Evolutionary conservation across 2,888 invertebrate species (phyloP).

Genomic region (Diarsia dahlii): DNA sequence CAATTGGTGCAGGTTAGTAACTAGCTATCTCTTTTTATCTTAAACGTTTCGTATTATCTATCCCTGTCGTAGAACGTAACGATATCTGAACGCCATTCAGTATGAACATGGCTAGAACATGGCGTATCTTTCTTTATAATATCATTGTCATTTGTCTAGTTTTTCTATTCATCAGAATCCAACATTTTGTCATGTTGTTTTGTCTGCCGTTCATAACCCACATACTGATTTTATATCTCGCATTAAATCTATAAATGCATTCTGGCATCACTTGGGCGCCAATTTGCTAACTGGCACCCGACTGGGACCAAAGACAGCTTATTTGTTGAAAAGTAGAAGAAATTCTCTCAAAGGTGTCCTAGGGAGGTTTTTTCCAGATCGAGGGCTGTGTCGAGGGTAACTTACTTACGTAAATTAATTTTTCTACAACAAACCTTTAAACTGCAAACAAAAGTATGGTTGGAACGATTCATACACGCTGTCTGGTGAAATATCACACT

Average conservation of each 20-base stretch:
- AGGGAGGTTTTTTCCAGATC: not conserved
- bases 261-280: constrained; percentile 9
- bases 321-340: not conserved
- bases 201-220: no score
- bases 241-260: not conserved
- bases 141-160: not conserved
- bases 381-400: not conserved
- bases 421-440: not conserved
- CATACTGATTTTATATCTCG: not conserved
- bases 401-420: not conserved
- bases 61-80: no score
- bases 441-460: not conserved
- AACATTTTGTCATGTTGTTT: not conserved
- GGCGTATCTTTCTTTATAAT: no score
- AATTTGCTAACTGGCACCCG: constrained; percentile 16
- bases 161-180: not conserved
- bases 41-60: no score
- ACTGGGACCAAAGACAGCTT: not conserved
- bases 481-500: not conserved
- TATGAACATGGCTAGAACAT: no score
- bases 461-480: not conserved
- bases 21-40: no score
- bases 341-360: not conserved
- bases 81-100: no score
- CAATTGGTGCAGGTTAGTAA: no score